Conservation (phyloP, 37 sponge, comb jelly and placozoan genomes). For the Cliona cf. orientalis region DNA sequence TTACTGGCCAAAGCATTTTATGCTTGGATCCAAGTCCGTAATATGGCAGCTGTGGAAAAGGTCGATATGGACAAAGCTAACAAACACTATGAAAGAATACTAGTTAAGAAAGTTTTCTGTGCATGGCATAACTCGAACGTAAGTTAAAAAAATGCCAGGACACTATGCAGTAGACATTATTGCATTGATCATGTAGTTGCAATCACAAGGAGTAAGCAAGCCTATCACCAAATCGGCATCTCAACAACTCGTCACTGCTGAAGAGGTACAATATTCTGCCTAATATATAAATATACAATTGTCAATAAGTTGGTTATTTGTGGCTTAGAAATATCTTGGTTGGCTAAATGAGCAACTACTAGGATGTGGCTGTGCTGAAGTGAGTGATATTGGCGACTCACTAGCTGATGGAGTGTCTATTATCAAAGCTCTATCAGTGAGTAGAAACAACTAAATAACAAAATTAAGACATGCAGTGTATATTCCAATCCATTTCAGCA, state of each 20-base stretch:
- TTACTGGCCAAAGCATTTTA: constrained; percentile 51
- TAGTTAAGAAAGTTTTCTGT: constrained; percentile 23
- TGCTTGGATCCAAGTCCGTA: constrained; percentile 60
- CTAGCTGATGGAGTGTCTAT: constrained; percentile 58
- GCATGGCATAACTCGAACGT: constrained; percentile 22
- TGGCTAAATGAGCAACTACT: constrained; percentile 74
- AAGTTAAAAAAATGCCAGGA: background rate
- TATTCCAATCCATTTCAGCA: constrained; percentile 23
- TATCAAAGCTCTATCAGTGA: constrained; percentile 64
- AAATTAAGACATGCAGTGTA: background rate
- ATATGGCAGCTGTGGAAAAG: constrained; percentile 44
- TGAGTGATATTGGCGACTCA: constrained; percentile 46
- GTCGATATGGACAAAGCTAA: constrained; percentile 24
- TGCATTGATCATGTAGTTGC: background rate
- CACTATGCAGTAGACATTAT: background rate
- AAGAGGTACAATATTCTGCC: constrained; percentile 24
- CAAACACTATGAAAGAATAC: background rate
- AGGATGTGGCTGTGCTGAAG: background rate
- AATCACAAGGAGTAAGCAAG: constrained; percentile 1
- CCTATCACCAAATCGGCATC: constrained; percentile 42
- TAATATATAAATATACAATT: background rate
- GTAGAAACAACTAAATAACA: constrained; percentile 10
- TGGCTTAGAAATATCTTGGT: constrained; percentile 42
- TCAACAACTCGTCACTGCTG: constrained; percentile 19
- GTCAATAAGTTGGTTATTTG: background rate